Evolutionary conservation across 1,140 invertebrate genomes (phyloP).

Genomic region (Nixonia krombeini): DNA sequence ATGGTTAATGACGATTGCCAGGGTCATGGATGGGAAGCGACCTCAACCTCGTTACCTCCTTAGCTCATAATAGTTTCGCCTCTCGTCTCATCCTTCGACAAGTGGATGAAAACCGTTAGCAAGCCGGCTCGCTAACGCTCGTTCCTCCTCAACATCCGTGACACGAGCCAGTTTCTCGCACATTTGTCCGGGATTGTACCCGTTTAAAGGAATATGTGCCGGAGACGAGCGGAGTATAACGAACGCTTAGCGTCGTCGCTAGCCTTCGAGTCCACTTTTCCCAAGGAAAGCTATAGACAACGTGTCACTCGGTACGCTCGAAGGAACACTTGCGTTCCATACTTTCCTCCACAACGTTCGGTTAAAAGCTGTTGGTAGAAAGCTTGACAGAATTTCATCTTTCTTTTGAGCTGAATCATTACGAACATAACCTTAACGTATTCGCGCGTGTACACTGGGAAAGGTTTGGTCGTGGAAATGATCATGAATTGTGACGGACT

Average conservation of each 20-base stretch:
- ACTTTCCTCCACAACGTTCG: too few relatives aligned
- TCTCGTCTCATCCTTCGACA: conserved; percentile 40
- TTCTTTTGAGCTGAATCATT: too few relatives aligned
- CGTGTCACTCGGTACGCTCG: conserved; percentile 20
- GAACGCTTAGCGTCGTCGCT: conserved; percentile 33
- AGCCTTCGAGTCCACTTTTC: conserved; percentile 11
- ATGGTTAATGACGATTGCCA: conserved; percentile 42
- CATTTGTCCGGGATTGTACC: conserved; percentile 36
- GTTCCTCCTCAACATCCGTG: conserved; percentile 27
- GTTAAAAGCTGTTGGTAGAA: too few relatives aligned
- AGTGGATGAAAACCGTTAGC: conserved; percentile 48
- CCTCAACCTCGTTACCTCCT: conserved; percentile 59
- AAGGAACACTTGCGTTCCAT: not conserved
- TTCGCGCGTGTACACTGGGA: too few relatives aligned
- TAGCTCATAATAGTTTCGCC: conserved; percentile 30
- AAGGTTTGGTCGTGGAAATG: too few relatives aligned
- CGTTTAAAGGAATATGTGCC: conserved; percentile 31
- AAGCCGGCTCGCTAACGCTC: conserved; percentile 11
- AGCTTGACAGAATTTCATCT: too few relatives aligned
- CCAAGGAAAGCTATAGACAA: conserved; percentile 32
- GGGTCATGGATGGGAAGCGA: conserved; percentile 51
- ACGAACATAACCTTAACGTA: too few relatives aligned
- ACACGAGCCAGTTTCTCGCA: conserved; percentile 29
- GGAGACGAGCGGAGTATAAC: conserved; percentile 21
- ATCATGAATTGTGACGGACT: too few relatives aligned